Base-by-base conservation (phyloP, 2,113 vertebrate genomes). In the Thamnaconus septentrionalis region DNA sequence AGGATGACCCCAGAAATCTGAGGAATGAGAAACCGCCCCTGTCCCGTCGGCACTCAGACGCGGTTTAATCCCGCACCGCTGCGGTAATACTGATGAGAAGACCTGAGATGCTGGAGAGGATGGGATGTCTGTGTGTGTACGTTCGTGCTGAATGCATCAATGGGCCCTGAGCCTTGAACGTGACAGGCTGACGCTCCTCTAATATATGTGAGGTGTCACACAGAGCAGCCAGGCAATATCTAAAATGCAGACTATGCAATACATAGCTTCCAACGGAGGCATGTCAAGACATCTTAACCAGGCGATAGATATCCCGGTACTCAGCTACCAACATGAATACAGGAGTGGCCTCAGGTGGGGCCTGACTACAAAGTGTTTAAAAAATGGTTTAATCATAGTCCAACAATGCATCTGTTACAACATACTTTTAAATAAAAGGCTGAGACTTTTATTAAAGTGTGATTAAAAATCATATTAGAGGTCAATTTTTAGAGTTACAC, bases 51-150 rank as follows among this genome's bases (percentile, higher is more conserved):
- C 43, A n/a, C n/a, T n/a, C n/a, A 42, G 43, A 58, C 60, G 80
- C 67, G 70, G 39, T 76, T 71, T 77, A 80, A 71, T 85, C 75
- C 75, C 68, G 53, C 64, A 65, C 56, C 60, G 7, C 66, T 60
- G 59, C 66, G 56, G 75, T 56, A 79, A 84, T 84, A 81, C 72
- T 79, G 75, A 84, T 83, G 61, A 76, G 78, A 73, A 59, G 64
- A 39, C 11, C 57, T 68, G 2, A 7, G 41, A 60, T 6, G 43
- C 40, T n/a, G 8, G 49, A 12, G 18, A 53, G 5, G 56, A 3
- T 12, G 48, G 56, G 55, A 8, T 51, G 31, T 53, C 41, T 58
- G 54, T 61, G 41, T 52, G 31, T 59, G 53, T 61, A 39, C 49
- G 51, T 47, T 10, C 4, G 55, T 45, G 7, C 6, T 64, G 11